These are phyloP conservation scores for Neodiprion lecontei DNA, from an alignment of 1,140 invertebrate genomes.

Conservation along the genomic window DNA sequence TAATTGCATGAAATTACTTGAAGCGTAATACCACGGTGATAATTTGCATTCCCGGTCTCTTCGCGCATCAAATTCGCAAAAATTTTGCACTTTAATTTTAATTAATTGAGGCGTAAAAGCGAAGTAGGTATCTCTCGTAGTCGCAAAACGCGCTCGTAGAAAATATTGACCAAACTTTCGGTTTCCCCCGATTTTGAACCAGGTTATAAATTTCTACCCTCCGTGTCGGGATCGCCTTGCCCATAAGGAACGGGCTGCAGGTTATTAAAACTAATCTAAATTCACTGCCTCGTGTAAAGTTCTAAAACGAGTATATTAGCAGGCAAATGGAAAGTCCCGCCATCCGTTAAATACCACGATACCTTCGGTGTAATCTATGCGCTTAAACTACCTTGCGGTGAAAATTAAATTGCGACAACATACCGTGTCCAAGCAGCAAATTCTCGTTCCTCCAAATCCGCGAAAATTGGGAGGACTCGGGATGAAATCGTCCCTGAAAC, in stretches of 20 bases:
- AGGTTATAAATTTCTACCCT: no score
- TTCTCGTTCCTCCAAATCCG: neutral
- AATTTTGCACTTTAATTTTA: no score
- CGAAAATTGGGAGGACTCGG: neutral
- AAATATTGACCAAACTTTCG: no score
- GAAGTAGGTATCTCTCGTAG: no score
- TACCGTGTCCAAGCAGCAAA: neutral
- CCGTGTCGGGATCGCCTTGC: neutral
- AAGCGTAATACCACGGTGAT: no score
- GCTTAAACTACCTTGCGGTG: neutral
- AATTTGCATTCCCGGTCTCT: no score
- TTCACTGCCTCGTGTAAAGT: neutral
- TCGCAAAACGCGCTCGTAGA: no score
- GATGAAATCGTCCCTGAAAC: neutral
- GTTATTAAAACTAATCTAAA: conserved; percentile 7
- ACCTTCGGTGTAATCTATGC: neutral
- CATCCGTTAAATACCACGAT: conserved; percentile 6
- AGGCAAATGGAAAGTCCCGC: neutral
- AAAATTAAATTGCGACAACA: conserved; percentile 9
- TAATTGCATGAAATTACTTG: no score
- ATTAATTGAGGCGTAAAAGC: no score
- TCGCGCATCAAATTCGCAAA: no score
- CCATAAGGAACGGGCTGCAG: neutral
- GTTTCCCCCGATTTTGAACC: no score
- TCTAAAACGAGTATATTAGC: neutral